Percentiles rank a stretch among this genome's conserved stretches.
These are phyloP conservation scores for Alcedo quadribrachys DNA, from an alignment of 2,797 vertebrate species.

Conservation along the genomic window DNA sequence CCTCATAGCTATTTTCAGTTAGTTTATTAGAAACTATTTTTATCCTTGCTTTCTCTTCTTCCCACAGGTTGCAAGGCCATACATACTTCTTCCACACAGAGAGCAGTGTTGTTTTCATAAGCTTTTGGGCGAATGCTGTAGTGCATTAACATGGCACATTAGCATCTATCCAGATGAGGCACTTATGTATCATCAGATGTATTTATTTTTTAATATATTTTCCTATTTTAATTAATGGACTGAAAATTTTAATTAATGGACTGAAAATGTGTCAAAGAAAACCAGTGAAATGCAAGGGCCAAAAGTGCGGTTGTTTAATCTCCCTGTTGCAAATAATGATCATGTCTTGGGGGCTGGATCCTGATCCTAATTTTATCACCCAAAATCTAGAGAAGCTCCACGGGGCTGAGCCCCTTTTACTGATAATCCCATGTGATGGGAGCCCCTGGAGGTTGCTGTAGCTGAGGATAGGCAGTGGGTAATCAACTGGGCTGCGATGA, in stretches of 20 bases:
- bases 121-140: neutral
- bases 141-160: neutral
- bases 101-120: neutral
- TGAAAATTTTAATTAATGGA: neutral
- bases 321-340: neutral
- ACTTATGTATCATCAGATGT: neutral
- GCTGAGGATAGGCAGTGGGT: neutral
- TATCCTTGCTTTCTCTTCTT: neutral
- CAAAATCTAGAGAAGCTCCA: neutral
- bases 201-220: neutral
- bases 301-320: accelerated
- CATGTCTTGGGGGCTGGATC: accelerated
- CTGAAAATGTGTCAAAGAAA: neutral
- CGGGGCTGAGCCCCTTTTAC: neutral
- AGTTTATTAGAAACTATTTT: neutral
- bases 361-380: neutral
- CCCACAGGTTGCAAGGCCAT: accelerated
- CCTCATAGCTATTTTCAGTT: neutral
- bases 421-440: neutral
- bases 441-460: neutral
- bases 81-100: accelerated
- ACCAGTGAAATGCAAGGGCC: neutral
- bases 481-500: neutral
- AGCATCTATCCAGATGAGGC: neutral
- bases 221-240: neutral